These are phyloP conservation scores for Desmophyllum pertusum DNA, from an alignment of 92 coral and sea anemone species.

Conservation along the genomic window DNA sequence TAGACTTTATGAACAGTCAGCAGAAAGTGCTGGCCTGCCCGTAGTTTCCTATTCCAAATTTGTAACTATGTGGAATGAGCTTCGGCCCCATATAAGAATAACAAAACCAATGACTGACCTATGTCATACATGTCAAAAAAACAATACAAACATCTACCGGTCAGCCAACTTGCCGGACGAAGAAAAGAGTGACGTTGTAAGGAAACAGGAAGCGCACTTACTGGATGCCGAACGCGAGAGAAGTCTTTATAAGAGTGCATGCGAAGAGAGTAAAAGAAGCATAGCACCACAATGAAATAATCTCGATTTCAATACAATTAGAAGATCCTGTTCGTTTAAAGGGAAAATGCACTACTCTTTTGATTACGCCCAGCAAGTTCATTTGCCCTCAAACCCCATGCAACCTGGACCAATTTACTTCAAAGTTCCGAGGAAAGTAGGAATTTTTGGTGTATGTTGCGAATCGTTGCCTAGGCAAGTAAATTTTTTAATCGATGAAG, in stretches of 20 bases:
- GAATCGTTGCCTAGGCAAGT: conserved; percentile 54
- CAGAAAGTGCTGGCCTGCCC: not conserved
- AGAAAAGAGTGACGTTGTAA: conserved; percentile 39
- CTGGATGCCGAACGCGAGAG: conserved; percentile 52
- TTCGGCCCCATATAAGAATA: conserved; percentile 26
- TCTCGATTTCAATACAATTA: not conserved
- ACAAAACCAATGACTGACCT: conserved; percentile 52
- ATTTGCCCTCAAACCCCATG: conserved; percentile 55
- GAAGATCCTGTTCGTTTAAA: conserved; percentile 39
- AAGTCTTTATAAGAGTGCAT: conserved; percentile 41
- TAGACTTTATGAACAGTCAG: conserved; percentile 20
- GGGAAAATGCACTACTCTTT: conserved; percentile 54
- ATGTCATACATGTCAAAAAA: conserved; percentile 45
- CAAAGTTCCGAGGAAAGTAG: conserved; percentile 56
- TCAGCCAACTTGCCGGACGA: conserved; percentile 49
- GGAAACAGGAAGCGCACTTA: conserved; percentile 46
- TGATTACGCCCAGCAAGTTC: conserved; percentile 62
- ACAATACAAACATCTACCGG: conserved; percentile 34
- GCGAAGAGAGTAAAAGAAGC: conserved; percentile 19
- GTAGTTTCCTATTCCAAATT: conserved; percentile 55
- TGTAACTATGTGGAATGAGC: conserved; percentile 41
- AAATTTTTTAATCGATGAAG: conserved; percentile 39
- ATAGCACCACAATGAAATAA: not conserved
- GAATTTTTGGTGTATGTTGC: conserved; percentile 52
- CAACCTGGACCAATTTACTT: conserved; percentile 64